A percentile compares a stretch with the other conserved stretches of the same genome.
These are phyloP conservation scores for Napeogenes inachia DNA, from an alignment of 2,888 invertebrate genomes.

Conservation along the genomic window DNA sequence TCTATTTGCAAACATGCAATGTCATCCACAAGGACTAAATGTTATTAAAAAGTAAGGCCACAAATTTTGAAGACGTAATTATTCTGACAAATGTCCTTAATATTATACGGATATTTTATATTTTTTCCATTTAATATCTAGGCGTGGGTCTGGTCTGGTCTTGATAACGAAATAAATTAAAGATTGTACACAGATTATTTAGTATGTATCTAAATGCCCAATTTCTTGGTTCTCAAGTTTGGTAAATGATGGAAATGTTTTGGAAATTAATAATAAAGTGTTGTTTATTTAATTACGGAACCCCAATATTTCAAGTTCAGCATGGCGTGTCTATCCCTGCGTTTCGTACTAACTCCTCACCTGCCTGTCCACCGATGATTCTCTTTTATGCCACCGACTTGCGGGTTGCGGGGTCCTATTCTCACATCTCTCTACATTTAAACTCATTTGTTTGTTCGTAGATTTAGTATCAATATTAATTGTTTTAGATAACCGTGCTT, in stretches of 20 bases:
- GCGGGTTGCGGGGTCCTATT: slow-evolving; percentile 27
- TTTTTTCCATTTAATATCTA: no score
- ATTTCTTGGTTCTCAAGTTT: no score
- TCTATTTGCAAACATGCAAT: slow-evolving; percentile 6
- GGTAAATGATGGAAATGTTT: not conserved
- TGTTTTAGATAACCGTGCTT: not conserved
- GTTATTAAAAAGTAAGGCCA: not conserved
- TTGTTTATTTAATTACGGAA: slow-evolving; percentile 11
- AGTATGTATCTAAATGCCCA: no score
- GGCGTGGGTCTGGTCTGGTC: no score
- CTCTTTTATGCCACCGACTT: slow-evolving; percentile 34
- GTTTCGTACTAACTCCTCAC: slow-evolving; percentile 34
- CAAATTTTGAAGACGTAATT: not conserved
- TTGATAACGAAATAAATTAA: no score
- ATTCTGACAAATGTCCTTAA: not conserved
- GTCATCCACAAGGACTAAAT: slow-evolving; percentile 6
- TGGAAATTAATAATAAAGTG: not conserved
- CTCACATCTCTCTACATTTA: slow-evolving; percentile 12
- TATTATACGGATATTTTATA: not conserved
- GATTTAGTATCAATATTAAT: not conserved
- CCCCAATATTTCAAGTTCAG: slow-evolving; percentile 18
- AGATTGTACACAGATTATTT: no score
- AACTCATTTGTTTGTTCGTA: slow-evolving; percentile 8
- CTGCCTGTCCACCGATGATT: slow-evolving; percentile 36
- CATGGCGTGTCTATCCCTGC: slow-evolving; percentile 33